Conservation (phyloP, 2,113 vertebrate species). For the Tragelaphus imberbis region DNA sequence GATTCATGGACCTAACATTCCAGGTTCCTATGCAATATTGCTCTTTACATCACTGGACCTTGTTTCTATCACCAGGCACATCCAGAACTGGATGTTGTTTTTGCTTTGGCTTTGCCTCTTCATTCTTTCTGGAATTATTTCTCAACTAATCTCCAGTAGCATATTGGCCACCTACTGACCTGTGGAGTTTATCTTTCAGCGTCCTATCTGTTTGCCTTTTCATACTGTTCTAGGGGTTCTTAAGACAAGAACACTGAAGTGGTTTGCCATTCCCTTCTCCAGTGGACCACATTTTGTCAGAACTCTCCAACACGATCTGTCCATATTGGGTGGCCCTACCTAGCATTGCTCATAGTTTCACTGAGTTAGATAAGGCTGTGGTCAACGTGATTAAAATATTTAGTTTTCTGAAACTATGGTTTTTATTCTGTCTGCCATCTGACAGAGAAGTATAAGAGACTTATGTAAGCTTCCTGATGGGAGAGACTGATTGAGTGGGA, state of each 20-base stretch:
- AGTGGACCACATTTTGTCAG: neutral
- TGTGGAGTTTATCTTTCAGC: neutral
- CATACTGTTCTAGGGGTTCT: neutral
- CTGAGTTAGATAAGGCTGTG: neutral
- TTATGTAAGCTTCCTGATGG: neutral
- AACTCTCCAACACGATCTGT: neutral
- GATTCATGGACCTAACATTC: neutral
- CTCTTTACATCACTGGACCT: neutral
- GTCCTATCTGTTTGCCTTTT: neutral
- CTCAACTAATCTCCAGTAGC: neutral
- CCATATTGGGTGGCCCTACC: accelerated
- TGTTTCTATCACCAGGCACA: neutral
- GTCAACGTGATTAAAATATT: neutral
- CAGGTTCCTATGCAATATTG: neutral
- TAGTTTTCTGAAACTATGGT: neutral
- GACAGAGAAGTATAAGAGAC: neutral
- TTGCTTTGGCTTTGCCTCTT: neutral
- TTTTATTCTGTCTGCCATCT: neutral
- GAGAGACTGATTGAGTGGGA: neutral
- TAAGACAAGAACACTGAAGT: neutral
- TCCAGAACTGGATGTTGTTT: neutral
- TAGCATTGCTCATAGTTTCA: neutral
- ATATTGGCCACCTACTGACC: neutral
- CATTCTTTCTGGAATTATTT: neutral
- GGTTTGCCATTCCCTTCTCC: neutral